Conservation (phyloP, 2,888 invertebrate species). For the Yponomeuta sedellus region DNA sequence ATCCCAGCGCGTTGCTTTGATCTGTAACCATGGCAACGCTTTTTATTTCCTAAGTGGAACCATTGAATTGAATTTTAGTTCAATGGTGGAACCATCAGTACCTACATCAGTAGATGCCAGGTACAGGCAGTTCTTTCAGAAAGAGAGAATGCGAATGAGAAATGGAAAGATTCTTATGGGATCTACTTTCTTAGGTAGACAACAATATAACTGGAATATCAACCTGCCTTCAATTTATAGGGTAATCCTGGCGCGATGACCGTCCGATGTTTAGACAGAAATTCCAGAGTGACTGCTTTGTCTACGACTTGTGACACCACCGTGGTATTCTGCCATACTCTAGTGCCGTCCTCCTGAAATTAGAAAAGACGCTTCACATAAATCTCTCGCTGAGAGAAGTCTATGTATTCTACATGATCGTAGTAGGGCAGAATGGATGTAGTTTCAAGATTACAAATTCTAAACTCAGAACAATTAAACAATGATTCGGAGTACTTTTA, state of each 20-base stretch:
- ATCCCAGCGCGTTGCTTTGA: constrained; percentile 66
- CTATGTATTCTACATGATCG: neutral
- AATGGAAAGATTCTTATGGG: neutral
- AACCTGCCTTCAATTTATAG: constrained; percentile 78
- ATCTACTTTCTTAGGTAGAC: neutral
- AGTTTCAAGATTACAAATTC: too few relatives aligned
- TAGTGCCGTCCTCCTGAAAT: constrained; percentile 79
- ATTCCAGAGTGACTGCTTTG: constrained; percentile 75
- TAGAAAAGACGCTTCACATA: neutral
- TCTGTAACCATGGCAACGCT: constrained; percentile 31
- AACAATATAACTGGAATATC: neutral
- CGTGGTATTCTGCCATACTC: constrained; percentile 77
- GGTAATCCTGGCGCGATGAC: constrained; percentile 84
- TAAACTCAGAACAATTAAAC: too few relatives aligned
- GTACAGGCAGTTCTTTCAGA: too few relatives aligned
- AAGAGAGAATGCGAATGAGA: too few relatives aligned
- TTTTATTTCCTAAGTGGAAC: too few relatives aligned
- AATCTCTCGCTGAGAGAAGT: neutral
- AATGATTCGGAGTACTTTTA: too few relatives aligned
- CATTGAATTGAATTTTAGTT: too few relatives aligned
- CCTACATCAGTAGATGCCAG: too few relatives aligned
- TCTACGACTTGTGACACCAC: constrained; percentile 76
- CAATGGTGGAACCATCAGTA: too few relatives aligned
- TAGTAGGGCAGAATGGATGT: too few relatives aligned
- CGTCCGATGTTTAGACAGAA: constrained; percentile 72